These are phyloP conservation scores for Dryobates pubescens DNA, from an alignment of 2,797 vertebrate species.

Conservation along the genomic window DNA sequence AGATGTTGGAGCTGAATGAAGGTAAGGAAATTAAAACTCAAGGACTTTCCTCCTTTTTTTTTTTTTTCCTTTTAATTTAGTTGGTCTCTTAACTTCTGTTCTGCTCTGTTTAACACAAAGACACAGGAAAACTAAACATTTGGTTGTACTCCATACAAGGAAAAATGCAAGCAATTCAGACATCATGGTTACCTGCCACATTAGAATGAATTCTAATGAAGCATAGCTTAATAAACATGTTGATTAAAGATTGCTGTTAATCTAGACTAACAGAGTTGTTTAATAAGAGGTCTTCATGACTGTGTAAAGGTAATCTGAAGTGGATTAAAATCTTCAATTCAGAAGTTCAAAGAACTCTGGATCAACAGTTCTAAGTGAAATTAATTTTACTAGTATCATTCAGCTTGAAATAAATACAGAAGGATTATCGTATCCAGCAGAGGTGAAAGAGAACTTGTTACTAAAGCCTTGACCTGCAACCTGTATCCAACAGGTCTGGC, in stretches of 20 bases:
- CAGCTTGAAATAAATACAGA: not conserved
- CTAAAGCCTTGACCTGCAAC: not conserved
- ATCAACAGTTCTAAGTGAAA: not conserved
- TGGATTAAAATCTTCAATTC: not conserved
- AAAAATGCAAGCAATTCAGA: not conserved
- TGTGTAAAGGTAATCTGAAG: not conserved
- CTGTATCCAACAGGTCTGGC: not conserved
- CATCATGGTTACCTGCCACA: not conserved
- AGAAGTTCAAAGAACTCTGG: not conserved
- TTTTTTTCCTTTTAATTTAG: not conserved
- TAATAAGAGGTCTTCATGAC: not conserved
- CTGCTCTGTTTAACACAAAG: not conserved
- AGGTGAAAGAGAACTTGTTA: not conserved
- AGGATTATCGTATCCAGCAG: not conserved
- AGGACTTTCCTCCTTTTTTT: not conserved
- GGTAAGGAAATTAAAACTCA: not conserved
- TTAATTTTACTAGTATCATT: not conserved
- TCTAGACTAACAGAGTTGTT: not conserved
- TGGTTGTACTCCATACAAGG: not conserved
- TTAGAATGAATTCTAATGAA: not conserved
- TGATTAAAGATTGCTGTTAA: not conserved
- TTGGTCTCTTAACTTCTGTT: not conserved
- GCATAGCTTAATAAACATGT: not conserved
- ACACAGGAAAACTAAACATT: not conserved
- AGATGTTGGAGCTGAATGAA: conserved; percentile 9